Evolutionary conservation across 2,888 invertebrate genomes (phyloP).

Genomic region (Latrodectus hesperus): DNA sequence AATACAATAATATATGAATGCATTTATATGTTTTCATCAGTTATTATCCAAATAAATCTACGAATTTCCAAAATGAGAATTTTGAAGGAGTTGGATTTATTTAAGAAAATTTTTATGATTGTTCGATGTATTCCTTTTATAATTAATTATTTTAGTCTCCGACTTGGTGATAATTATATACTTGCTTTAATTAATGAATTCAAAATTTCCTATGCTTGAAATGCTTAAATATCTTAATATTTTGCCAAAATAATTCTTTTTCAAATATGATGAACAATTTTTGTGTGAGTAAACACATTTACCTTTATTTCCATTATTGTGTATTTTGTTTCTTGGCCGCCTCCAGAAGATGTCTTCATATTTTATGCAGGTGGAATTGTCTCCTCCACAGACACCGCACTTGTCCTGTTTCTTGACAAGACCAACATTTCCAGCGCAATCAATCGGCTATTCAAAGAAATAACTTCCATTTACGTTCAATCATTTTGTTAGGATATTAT

Average conservation of each 20-base stretch:
- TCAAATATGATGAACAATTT: not conserved
- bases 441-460: conserved; percentile 71
- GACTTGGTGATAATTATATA: not conserved
- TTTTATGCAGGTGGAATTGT: conserved; percentile 73
- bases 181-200: not conserved
- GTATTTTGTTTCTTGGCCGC: conserved; percentile 55
- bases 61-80: no score
- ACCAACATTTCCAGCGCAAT: conserved; percentile 74
- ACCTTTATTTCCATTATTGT: conserved; percentile 25
- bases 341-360: conserved; percentile 73
- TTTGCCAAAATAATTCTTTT: not conserved
- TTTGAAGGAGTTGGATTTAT: no score
- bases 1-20: no score
- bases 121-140: no score
- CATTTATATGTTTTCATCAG: no score
- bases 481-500: no score
- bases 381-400: conserved; percentile 75
- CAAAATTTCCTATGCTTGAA: not conserved
- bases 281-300: not conserved
- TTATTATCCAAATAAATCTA: no score
- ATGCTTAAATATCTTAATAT: not conserved
- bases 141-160: no score
- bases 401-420: conserved; percentile 72
- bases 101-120: no score
- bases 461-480: no score